Conservation (phyloP, 2,113 vertebrate genomes). For the Corvus hawaiiensis region DNA sequence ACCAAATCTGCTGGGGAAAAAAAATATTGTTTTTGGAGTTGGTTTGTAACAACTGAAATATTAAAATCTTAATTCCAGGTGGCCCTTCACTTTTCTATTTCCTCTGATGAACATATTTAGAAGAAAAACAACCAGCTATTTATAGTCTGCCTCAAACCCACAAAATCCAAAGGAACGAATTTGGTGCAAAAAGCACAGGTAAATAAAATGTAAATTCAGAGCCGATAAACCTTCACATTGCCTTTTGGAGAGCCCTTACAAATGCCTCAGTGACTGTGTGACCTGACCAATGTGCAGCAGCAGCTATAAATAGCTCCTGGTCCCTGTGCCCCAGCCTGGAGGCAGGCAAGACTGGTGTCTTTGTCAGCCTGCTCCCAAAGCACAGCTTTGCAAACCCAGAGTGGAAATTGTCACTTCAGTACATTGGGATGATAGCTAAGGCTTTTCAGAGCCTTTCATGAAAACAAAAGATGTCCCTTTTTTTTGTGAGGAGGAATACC, state of each 20-base stretch:
- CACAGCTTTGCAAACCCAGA: not conserved
- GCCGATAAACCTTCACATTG: not conserved
- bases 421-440: not conserved
- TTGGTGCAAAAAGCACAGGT: not conserved
- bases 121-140: conserved; percentile 1
- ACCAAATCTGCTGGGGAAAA: conserved; percentile 63
- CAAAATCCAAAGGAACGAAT: not conserved
- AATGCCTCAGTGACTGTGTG: not conserved
- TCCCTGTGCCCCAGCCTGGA: not conserved
- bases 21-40: conserved; percentile 77
- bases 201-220: not conserved
- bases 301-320: not conserved
- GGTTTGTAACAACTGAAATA: conserved; percentile 83
- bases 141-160: not conserved
- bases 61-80: conserved; percentile 82
- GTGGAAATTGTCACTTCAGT: not conserved
- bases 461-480: not conserved
- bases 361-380: not conserved
- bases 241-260: not conserved
- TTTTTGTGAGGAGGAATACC: not conserved
- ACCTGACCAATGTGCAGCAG: not conserved
- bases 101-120: conserved; percentile 34
- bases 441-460: not conserved
- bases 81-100: conserved; percentile 63
- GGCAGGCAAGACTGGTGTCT: not conserved